These are phyloP conservation scores for Eriosoma lanigerum DNA, from an alignment of 1,140 invertebrate species.

Conservation along the genomic window DNA sequence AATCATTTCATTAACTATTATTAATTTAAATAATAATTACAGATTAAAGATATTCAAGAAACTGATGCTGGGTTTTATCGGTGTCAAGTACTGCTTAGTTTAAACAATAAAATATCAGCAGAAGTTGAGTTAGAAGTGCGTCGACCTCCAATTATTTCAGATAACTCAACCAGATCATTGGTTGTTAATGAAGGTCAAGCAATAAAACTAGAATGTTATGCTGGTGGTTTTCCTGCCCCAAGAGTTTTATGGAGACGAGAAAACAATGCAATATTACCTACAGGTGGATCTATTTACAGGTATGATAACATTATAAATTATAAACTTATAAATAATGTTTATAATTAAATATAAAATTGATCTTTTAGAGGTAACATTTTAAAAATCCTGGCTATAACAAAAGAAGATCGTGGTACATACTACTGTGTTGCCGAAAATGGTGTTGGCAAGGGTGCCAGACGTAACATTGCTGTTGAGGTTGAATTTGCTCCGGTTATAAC, in stretches of 20 bases:
- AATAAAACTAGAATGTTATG: constrained; percentile 83
- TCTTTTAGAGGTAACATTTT: constrained; percentile 76
- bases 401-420: constrained; percentile 88
- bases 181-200: constrained; percentile 79
- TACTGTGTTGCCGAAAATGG: constrained; percentile 92
- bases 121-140: constrained; percentile 82
- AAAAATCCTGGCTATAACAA: constrained; percentile 76
- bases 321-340: not conserved
- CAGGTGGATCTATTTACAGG: constrained; percentile 77
- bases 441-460: constrained; percentile 77
- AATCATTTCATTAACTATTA: not conserved
- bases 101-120: constrained; percentile 72
- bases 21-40: constrained; percentile 53
- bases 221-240: constrained; percentile 78
- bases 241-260: constrained; percentile 88
- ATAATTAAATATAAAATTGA: not conserved
- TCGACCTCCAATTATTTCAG: constrained; percentile 84
- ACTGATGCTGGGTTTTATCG: constrained; percentile 86
- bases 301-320: constrained; percentile 56
- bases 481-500: constrained; percentile 85
- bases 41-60: constrained; percentile 94
- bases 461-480: constrained; percentile 87
- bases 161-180: constrained; percentile 85
- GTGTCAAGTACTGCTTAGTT: constrained; percentile 80
- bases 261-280: constrained; percentile 89